phyloP scores from a whole-genome alignment of 2,113 vertebrate species.

The Hemibagrus wyckioides region DNA sequence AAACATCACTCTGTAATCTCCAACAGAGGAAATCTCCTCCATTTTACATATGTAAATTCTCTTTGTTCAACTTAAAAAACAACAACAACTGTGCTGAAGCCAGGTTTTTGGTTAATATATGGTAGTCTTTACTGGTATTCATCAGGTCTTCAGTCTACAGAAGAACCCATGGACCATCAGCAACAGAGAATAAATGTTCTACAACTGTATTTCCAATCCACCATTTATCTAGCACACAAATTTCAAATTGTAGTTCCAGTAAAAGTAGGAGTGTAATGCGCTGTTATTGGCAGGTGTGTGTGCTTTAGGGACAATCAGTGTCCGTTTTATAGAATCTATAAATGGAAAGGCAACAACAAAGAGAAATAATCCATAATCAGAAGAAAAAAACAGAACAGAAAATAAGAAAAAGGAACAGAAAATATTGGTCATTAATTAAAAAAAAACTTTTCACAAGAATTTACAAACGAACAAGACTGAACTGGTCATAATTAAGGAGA shows the following conservation, averaged over 20 bases:
- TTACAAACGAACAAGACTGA: background rate
- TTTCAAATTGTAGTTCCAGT: background rate
- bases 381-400: background rate
- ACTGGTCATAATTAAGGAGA: background rate
- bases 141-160: background rate
- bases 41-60: background rate
- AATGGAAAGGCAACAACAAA: background rate
- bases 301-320: background rate
- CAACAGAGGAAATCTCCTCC: background rate
- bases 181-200: background rate
- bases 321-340: background rate
- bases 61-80: background rate
- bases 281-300: background rate
- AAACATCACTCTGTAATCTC: background rate
- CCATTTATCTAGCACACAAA: background rate
- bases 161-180: background rate
- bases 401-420: background rate
- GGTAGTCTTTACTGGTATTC: background rate
- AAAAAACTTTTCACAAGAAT: background rate
- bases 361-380: background rate
- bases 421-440: background rate
- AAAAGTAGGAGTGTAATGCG: background rate
- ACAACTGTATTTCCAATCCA: background rate
- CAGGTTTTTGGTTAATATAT: background rate
- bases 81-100: too few relatives aligned